Evolutionary conservation across 2,888 invertebrate genomes (phyloP), one percentile per base, ranked within the genome.

Genomic region (Cheilosia vulpina): DNA sequence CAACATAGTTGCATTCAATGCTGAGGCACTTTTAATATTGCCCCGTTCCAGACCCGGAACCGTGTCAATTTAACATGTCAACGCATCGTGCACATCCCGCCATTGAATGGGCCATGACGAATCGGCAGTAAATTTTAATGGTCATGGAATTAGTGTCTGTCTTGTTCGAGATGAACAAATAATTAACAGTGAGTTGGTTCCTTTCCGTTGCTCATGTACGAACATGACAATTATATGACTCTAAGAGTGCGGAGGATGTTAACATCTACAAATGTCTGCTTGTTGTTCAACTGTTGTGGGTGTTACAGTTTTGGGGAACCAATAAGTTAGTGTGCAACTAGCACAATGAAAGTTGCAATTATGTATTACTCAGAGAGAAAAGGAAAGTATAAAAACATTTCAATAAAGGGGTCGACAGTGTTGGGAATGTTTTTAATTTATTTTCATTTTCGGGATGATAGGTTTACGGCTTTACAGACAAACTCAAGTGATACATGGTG

Each of bases 121-220:
- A 78, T 78, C 60, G 53, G 55, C 58, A 58, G 53, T 69, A 63
- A 78, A 69, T 57, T 63, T 71, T 63, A 71, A 63, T 63, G 63
- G 63, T 27, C 62, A 55, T 53, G 53, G 69, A 69, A 78, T 78
- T 69, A 71, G 69, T 63, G 55, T 75, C 76, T 77, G 60, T 31
- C 71, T 73, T 65, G 38, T 53, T 52, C 21, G 15, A 24, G 24
- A 7, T 11, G 13, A 24, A 52, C 21, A 52, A 52, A 52, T 52
- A 52, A 24, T 24, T 17, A 47, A 47, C 47, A 52, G 24, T 27
- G 52, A 52, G 21, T 52, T 13, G 50, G 3, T 21, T 50, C 13
- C 21, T 19, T 50, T 15, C 45, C 45, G 21, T 50, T 2, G 6
- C 52, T 38, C 31, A 31, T 38, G 47, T 47, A 19, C 47, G 41